phyloP scores from a whole-genome alignment of 2,113 vertebrate species.

The Phaethon lepturus region DNA sequence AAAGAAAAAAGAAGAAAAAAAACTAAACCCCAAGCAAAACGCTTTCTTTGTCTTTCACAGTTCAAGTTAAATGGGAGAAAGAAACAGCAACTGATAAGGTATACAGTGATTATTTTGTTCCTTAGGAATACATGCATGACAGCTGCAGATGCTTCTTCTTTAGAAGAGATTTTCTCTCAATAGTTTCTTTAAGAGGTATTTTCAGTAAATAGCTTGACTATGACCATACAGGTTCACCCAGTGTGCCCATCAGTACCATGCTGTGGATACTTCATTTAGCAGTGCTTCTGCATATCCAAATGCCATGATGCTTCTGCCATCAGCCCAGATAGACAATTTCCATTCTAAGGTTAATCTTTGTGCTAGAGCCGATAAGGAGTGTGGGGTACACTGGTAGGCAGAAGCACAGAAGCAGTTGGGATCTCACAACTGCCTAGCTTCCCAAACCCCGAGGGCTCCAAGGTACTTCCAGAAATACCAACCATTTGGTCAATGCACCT shows the following conservation, averaged over 20 bases:
- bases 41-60: background rate
- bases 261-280: background rate
- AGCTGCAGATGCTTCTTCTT: background rate
- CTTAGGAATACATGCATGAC: background rate
- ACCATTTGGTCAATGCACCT: background rate
- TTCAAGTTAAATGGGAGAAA: background rate
- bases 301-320: background rate
- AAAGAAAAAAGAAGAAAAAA: background rate
- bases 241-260: background rate
- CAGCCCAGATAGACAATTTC: background rate
- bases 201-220: background rate
- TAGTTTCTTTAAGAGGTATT: background rate
- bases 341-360: background rate
- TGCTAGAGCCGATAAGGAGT: background rate
- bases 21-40: background rate
- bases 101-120: background rate
- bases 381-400: background rate
- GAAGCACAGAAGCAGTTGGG: background rate
- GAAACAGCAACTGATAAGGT: background rate
- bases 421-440: background rate
- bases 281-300: background rate
- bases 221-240: fast-evolving
- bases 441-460: background rate
- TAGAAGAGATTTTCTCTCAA: background rate
- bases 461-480: background rate